These are phyloP conservation scores for Onychomys leucogaster DNA, from an alignment of 2,797 vertebrate species.

Conservation along the genomic window DNA sequence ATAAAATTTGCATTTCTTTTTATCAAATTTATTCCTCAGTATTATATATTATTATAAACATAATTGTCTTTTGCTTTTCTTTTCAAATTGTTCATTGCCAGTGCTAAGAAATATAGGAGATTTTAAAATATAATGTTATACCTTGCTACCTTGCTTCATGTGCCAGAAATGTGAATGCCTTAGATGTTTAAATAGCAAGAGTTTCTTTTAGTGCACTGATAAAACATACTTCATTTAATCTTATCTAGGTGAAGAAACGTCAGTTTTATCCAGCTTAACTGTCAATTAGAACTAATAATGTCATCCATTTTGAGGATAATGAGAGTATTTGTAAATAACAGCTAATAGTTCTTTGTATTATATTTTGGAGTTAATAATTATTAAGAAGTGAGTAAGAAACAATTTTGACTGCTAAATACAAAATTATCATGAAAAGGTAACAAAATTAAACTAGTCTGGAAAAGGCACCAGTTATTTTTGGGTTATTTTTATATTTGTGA, in stretches of 20 bases:
- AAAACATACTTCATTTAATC: neutral
- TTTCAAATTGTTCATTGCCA: constrained; percentile 25
- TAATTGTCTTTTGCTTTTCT: constrained; percentile 9
- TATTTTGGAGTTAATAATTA: constrained; percentile 19
- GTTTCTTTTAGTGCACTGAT: neutral
- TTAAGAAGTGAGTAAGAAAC: constrained; percentile 13
- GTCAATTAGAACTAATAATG: constrained; percentile 36
- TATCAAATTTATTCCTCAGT: constrained; percentile 21
- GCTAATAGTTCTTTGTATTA: neutral
- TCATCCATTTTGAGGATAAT: neutral
- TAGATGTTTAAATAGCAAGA: neutral
- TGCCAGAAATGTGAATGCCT: constrained; percentile 18
- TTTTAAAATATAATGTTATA: constrained; percentile 39
- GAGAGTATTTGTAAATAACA: neutral
- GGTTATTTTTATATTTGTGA: constrained; percentile 46
- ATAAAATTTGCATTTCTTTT: constrained; percentile 20
- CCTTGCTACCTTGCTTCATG: neutral
- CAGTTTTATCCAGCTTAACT: constrained; percentile 32
- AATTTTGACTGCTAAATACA: constrained; percentile 51
- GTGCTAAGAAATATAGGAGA: neutral
- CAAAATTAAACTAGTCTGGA: constrained; percentile 42
- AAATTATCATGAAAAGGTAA: constrained; percentile 43
- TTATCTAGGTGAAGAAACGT: neutral
- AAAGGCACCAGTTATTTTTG: constrained; percentile 38
- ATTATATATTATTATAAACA: constrained; percentile 21